phyloP scores from a whole-genome alignment of 1,140 invertebrate species.

The Bombus huntii region DNA sequence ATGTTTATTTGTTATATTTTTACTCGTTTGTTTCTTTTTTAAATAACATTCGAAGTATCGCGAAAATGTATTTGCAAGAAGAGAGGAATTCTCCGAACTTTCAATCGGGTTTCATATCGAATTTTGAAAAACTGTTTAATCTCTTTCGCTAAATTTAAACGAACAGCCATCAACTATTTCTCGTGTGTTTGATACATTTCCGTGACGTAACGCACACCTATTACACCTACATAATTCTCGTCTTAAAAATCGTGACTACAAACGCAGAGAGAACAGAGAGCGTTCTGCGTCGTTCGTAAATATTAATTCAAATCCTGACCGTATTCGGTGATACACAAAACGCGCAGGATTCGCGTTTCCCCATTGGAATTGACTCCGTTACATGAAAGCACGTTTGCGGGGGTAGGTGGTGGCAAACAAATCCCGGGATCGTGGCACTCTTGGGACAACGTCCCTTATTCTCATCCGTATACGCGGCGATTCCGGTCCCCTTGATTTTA shows the following conservation, averaged over 20 bases:
- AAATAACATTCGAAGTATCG: not conserved
- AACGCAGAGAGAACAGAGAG: not conserved
- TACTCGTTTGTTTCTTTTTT: too few relatives aligned
- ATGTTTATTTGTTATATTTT: too few relatives aligned
- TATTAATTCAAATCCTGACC: conserved; percentile 53
- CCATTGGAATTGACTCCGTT: conserved; percentile 53
- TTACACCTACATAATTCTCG: not conserved
- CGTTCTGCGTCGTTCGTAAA: conserved; percentile 50
- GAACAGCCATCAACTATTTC: not conserved
- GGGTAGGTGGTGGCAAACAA: conserved; percentile 58
- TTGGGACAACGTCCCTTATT: conserved; percentile 57
- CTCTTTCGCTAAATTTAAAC: not conserved
- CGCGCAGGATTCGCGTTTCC: conserved; percentile 30
- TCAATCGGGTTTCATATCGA: not conserved
- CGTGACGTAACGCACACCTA: not conserved
- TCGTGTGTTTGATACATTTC: too few relatives aligned
- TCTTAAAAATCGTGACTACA: conserved; percentile 24
- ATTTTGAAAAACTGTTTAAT: not conserved
- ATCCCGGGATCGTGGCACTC: conserved; percentile 58
- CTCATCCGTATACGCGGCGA: conserved; percentile 18
- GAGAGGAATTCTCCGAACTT: not conserved
- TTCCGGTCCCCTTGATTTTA: conserved; percentile 27
- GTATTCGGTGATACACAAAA: conserved; percentile 46
- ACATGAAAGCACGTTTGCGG: conserved; percentile 57
- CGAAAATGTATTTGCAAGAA: not conserved